A percentile compares a stretch with the other conserved stretches of the same genome.
phyloP scores from a whole-genome alignment of 1,140 invertebrate genomes.

The Hylaeus anthracinus region DNA sequence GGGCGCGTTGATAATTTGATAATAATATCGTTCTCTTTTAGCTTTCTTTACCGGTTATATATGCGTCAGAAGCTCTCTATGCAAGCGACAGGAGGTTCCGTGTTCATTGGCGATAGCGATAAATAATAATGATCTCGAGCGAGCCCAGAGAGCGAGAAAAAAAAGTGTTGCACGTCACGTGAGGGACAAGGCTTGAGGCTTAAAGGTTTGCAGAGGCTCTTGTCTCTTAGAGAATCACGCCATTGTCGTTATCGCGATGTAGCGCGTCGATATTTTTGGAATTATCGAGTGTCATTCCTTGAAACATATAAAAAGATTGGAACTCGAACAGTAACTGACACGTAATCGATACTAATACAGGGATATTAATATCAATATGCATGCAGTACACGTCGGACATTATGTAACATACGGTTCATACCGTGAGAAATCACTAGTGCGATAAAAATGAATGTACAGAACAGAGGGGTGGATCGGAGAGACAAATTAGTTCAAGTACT shows the following conservation, averaged over 20 bases:
- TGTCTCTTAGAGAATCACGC: constrained; percentile 37
- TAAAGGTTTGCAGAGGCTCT: constrained; percentile 10
- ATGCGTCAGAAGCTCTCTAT: constrained; percentile 61
- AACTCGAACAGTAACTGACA: not conserved
- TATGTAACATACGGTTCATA: constrained; percentile 53
- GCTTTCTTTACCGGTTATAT: constrained; percentile 12
- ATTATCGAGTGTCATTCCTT: no score
- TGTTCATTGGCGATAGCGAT: constrained; percentile 43
- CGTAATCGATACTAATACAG: constrained; percentile 28
- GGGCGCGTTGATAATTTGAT: not conserved
- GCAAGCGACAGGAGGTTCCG: constrained; percentile 53
- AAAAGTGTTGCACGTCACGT: constrained; percentile 35
- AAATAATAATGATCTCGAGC: constrained; percentile 33
- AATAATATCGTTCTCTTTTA: not conserved
- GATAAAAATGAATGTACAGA: constrained; percentile 46
- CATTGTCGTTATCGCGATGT: constrained; percentile 48
- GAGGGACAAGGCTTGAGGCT: not conserved
- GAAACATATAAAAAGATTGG: not conserved
- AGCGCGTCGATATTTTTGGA: not conserved
- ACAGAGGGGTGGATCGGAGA: not conserved
- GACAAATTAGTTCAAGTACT: constrained; percentile 33
- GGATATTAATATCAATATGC: constrained; percentile 53
- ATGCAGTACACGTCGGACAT: constrained; percentile 54
- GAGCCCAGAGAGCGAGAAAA: constrained; percentile 26
- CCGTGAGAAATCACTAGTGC: constrained; percentile 45